These are phyloP conservation scores for Bostrychus sinensis DNA, from an alignment of 2,113 vertebrate species.

Conservation along the genomic window DNA sequence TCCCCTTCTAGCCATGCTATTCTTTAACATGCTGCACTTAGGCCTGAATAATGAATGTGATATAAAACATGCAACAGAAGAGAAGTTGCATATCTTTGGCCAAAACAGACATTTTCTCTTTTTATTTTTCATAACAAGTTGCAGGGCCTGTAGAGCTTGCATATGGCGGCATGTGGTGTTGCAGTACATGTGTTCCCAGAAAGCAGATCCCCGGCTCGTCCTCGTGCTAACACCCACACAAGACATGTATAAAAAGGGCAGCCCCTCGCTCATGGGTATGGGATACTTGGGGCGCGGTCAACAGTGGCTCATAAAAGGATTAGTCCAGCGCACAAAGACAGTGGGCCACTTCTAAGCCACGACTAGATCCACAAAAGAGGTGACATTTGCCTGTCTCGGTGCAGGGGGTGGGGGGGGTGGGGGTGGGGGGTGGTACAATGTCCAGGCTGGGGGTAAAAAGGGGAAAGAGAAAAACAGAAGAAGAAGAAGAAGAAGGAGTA, in stretches of 20 bases:
- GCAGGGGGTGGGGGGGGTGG: conserved; percentile 74
- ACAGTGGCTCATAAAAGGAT: conserved; percentile 85
- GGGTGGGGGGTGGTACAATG: conserved; percentile 63
- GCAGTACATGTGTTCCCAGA: conserved; percentile 51
- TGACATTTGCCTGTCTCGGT: conserved; percentile 87
- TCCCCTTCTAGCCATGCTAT: conserved; percentile 61
- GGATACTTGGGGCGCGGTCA: conserved; percentile 65
- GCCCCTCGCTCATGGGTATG: conserved; percentile 35
- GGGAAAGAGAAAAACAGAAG: neutral
- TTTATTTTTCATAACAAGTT: conserved; percentile 47
- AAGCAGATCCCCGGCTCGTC: conserved; percentile 50
- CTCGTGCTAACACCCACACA: conserved; percentile 43
- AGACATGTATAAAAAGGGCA: conserved; percentile 53
- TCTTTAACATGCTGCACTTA: conserved; percentile 73
- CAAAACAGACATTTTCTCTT: conserved; percentile 33
- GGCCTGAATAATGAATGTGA: conserved; percentile 66
- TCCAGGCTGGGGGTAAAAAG: conserved; percentile 52
- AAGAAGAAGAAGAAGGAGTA: conserved; percentile 38
- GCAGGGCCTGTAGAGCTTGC: conserved; percentile 43
- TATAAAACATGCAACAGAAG: conserved; percentile 72
- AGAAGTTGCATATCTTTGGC: conserved; percentile 56
- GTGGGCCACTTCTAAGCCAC: conserved; percentile 81
- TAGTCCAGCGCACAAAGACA: conserved; percentile 81
- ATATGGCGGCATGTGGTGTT: conserved; percentile 49
- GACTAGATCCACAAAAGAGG: conserved; percentile 79